A percentile compares a stretch with the other conserved stretches of the same genome.
These are phyloP conservation scores for Muschampia plurimacula DNA, from an alignment of 2,888 invertebrate species.

Conservation along the genomic window DNA sequence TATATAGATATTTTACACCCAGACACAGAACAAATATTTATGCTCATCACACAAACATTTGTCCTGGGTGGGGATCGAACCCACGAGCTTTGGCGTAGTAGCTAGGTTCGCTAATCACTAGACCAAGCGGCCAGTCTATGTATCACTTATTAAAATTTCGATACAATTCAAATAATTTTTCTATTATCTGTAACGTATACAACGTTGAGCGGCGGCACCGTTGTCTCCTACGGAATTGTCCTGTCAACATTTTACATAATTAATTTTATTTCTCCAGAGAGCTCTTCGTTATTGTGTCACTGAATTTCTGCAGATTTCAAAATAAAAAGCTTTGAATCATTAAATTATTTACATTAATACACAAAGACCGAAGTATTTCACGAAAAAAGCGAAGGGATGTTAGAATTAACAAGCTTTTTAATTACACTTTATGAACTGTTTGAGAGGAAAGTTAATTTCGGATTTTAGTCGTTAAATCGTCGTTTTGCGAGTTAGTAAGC, in stretches of 20 bases:
- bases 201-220: not conserved
- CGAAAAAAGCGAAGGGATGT: not conserved
- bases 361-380: not conserved
- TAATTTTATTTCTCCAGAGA: conserved; percentile 12
- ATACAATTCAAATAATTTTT: not conserved
- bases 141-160: too few relatives aligned
- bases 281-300: conserved; percentile 6
- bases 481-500: not conserved
- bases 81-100: too few relatives aligned
- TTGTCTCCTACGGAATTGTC: not conserved
- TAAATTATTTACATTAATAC: not conserved
- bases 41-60: too few relatives aligned
- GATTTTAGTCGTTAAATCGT: not conserved
- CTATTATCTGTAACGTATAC: not conserved
- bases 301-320: not conserved
- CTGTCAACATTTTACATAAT: conserved; percentile 6
- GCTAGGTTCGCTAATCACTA: too few relatives aligned
- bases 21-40: too few relatives aligned
- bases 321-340: conserved; percentile 9
- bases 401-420: conserved; percentile 7
- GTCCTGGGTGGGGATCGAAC: too few relatives aligned
- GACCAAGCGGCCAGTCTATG: too few relatives aligned
- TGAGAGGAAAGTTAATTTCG: conserved; percentile 7
- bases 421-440: conserved; percentile 19
- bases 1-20: too few relatives aligned